A percentile compares a stretch with the other conserved stretches of the same genome.
Conservation (phyloP, 2,797 vertebrate genomes). For the Lagocephalus sceleratus region DNA sequence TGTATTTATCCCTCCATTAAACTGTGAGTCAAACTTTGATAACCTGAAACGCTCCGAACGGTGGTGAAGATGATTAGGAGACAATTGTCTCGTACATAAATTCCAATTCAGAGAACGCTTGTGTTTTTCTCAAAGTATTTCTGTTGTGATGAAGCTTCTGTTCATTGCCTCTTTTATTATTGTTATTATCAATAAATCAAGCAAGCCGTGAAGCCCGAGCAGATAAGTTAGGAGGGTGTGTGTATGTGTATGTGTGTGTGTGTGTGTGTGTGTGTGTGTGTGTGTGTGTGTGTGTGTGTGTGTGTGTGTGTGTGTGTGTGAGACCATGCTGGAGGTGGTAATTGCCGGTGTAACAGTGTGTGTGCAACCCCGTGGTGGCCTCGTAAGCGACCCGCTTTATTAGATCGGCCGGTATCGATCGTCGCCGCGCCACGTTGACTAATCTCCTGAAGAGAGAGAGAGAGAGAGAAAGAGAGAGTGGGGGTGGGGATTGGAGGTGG, state of each 20-base stretch:
- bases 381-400: conserved; percentile 77
- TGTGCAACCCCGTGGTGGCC: conserved; percentile 66
- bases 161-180: conserved; percentile 66
- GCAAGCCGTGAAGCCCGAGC: conserved; percentile 48
- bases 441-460: conserved; percentile 52
- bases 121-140: conserved; percentile 48
- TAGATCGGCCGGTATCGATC: conserved; percentile 78
- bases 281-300: neutral
- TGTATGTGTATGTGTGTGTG: conserved; percentile 1
- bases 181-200: conserved; percentile 72
- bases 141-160: conserved; percentile 52
- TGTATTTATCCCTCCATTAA: neutral
- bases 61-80: neutral
- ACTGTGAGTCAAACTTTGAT: conserved; percentile 1
- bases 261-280: neutral
- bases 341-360: conserved; percentile 72
- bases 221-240: conserved; percentile 24
- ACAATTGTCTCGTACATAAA: conserved; percentile 25
- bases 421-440: conserved; percentile 60
- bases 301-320: conserved; percentile 1
- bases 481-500: conserved; percentile 10
- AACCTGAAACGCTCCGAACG: neutral
- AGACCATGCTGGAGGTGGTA: conserved; percentile 47
- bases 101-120: conserved; percentile 42
- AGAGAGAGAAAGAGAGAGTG: conserved; percentile 21